Base-by-base conservation (phyloP, 1,140 invertebrate species). In the Papilio glaucus region DNA sequence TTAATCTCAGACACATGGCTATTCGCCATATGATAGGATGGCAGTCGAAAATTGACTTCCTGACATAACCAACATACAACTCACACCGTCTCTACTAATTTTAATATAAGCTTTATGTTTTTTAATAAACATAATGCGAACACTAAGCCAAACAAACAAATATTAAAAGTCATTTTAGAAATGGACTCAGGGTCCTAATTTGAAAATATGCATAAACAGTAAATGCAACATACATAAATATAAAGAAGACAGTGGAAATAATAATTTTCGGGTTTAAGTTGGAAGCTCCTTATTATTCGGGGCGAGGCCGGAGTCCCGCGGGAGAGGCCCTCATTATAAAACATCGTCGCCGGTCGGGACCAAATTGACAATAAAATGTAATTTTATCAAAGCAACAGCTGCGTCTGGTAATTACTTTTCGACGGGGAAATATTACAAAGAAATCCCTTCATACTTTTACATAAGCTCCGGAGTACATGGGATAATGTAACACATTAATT, bases 311-410 rank as follows among this genome's bases (percentile, higher is more conserved):
- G 9, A 21, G 49, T 57, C 49, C 49, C 49, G 49, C 49, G 49
- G 49, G 49, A 57, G 29, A 33, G 49, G 49, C 3, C 49, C 49
- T 57, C 49, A 57, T 57, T 57, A 57, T 57, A 57, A 57, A 57
- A 57, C 49, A 57, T 57, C 21, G 49, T 24, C 49, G 49, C 49
- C 18, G 49, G 21, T 18, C 21, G 49, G 18, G 49, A 57, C 49
- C 18, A 57, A 57, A 57, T 57, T 57, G 21, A 57, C 49, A 57
- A 57, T 57, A 57, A 57, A 57, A 57, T 57, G 49, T 57, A 57
- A 57, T 57, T 57, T 57, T 57, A 57, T 57, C 49, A 57, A 57
- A 57, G 49, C 49, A 21, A 57, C 49, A 57, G 49, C 49, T 57
- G 49, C n/a, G 49, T 26, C 49, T 57, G 49, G 49, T 57, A 57